Evolutionary conservation across 2,888 invertebrate species (phyloP).

Genomic region (Minunthozetes semirufus): DNA sequence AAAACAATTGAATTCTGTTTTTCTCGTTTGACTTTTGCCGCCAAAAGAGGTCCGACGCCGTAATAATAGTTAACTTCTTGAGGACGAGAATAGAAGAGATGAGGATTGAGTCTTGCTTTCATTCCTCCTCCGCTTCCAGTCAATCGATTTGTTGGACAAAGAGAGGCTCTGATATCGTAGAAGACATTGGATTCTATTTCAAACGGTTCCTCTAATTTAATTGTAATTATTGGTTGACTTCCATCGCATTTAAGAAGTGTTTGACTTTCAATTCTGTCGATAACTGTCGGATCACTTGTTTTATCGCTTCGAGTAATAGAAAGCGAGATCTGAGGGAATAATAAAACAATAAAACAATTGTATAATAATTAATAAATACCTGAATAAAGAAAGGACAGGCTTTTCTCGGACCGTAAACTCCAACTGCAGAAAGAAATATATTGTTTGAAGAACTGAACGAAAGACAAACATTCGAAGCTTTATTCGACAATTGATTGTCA

Average conservation of each 20-base stretch:
- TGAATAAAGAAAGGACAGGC: slow-evolving; percentile 27
- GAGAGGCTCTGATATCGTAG: slow-evolving; percentile 28
- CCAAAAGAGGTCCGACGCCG: slow-evolving; percentile 25
- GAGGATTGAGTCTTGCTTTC: not conserved
- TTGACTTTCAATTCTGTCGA: no score
- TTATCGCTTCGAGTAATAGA: not conserved
- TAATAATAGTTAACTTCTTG: slow-evolving; percentile 31
- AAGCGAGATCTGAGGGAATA: slow-evolving; percentile 4
- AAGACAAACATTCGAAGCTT: slow-evolving; percentile 7
- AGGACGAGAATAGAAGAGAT: slow-evolving; percentile 15
- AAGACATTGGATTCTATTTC: not conserved
- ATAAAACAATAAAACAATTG: no score
- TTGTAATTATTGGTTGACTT: no score
- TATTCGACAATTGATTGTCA: slow-evolving; percentile 33
- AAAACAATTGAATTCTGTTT: slow-evolving; percentile 26
- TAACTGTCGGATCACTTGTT: no score
- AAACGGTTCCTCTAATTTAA: no score
- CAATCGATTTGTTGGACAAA: no score
- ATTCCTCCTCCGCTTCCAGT: not conserved
- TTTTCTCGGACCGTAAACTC: slow-evolving; percentile 32
- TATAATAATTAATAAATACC: no score
- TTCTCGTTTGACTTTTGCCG: slow-evolving; percentile 12
- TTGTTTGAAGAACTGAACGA: slow-evolving; percentile 9
- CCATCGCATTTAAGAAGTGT: no score
- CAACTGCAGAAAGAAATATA: slow-evolving; percentile 26